Base-by-base conservation (phyloP, 2,888 invertebrate genomes). In the Schizotus pectinicornis region DNA sequence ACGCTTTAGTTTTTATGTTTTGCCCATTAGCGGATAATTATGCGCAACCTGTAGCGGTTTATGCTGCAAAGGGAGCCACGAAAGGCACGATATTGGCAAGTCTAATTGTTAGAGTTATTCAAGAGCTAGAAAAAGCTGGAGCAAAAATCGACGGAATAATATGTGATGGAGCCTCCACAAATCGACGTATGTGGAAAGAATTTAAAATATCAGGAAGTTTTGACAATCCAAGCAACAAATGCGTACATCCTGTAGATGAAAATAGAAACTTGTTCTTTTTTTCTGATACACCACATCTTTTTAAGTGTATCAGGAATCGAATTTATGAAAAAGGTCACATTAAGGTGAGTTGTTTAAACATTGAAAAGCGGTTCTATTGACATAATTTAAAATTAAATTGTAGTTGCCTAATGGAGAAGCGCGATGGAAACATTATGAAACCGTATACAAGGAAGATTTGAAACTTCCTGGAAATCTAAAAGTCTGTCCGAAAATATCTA, bases 231-330 rank as follows among this genome's bases (percentile, higher is more conserved):
- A n/a, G 8, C 2, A 50, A 56, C 14, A 51, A 51, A 51, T 11
- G 53, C 33, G 13, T 42, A 12, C 56, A 56, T 42, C 56, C 56
- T 11, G n/a, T 51, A 3, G 57, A 46, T 45, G 55, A 61, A 34
- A 43, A 42, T 2, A 58, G 63, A 9, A 12, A 41, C 12, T 14
- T 69, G 9, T 67, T 46, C 42, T 59, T 60, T 6, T 66, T 67
- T 49, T 68, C 67, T 0, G 65, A 68, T 56, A 55, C 61, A 3
- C 62, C 67, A 6, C 68, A 68, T 38, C 47, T 68, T 3, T 45
- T 68, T 1, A 68, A 69, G 56, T 64, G 60, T 30, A 22, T 22
- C 2, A 22, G 22, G 5, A 22, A 22, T 5, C 2, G 22, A 22
- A 22, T 22, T 22, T 5, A 3, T 22, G 3, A 22, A 5, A 22